phyloP scores from a whole-genome alignment of 2,888 invertebrate species.

The Embidobia sp. region DNA sequence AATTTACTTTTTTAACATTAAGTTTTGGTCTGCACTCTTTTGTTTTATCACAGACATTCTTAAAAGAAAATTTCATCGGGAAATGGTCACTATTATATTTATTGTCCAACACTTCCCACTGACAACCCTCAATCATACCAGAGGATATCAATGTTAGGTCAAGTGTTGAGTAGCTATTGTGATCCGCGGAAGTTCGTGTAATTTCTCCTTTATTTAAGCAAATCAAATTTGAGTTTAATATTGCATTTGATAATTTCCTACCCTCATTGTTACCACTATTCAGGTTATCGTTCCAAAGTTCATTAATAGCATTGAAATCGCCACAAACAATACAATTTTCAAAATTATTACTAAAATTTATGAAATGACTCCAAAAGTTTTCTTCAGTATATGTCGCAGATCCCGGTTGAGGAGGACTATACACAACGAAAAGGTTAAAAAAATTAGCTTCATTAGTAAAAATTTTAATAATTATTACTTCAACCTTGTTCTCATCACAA shows the following conservation, averaged over 20 bases:
- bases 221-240: not conserved
- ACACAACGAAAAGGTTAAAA: not conserved
- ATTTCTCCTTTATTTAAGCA: slow-evolving; percentile 7
- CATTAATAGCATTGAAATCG: slow-evolving; percentile 11
- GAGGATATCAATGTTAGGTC: slow-evolving; percentile 7
- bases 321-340: not conserved
- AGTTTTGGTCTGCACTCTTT: slow-evolving; percentile 18
- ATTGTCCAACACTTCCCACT: slow-evolving; percentile 12
- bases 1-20: not conserved
- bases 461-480: not conserved
- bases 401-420: not conserved
- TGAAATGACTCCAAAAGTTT: not conserved
- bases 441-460: not conserved
- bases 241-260: not conserved
- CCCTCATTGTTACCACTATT: slow-evolving; percentile 4
- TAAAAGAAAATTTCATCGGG: slow-evolving; percentile 6
- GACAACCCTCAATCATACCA: not conserved
- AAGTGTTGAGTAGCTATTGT: not conserved
- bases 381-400: not conserved
- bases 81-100: slow-evolving; percentile 25
- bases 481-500: not conserved
- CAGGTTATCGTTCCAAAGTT: not conserved
- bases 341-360: not conserved
- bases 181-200: slow-evolving; percentile 6
- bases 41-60: slow-evolving; percentile 3